Percentiles rank a stretch among this genome's conserved stretches.
phyloP scores from a whole-genome alignment of 2,113 vertebrate genomes.

The Azemiops feae region DNA sequence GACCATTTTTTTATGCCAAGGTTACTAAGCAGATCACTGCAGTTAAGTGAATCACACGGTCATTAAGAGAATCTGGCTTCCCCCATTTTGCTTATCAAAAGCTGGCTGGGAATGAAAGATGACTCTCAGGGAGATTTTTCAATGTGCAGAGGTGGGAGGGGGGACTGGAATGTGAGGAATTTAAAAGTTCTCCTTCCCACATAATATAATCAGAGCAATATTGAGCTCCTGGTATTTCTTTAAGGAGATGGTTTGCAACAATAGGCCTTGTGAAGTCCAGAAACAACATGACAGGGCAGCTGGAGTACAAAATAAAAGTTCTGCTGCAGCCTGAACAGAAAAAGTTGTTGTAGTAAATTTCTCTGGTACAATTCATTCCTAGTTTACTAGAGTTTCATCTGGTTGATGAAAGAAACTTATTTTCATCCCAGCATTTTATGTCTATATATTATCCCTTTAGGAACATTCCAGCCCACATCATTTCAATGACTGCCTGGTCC shows the following conservation, averaged over 20 bases:
- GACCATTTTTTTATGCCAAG: background rate
- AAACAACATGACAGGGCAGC: conserved; percentile 17
- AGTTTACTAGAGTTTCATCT: background rate
- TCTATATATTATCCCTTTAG: background rate
- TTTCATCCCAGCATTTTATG: background rate
- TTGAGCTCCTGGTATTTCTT: background rate
- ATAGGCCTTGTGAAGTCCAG: background rate
- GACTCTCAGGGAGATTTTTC: conserved; percentile 2
- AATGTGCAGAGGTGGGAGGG: background rate
- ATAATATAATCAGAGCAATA: background rate
- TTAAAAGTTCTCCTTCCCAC: background rate
- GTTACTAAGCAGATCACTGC: background rate
- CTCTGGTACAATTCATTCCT: background rate
- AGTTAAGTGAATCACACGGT: too few relatives aligned
- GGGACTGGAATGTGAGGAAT: background rate
- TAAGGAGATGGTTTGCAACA: background rate
- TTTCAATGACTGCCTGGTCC: background rate
- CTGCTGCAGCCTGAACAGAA: background rate
- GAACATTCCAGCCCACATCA: conserved; percentile 18
- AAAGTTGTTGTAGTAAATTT: background rate
- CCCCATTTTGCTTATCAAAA: too few relatives aligned
- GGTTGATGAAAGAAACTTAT: background rate
- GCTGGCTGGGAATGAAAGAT: conserved; percentile 32
- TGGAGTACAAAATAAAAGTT: background rate
- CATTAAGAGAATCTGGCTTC: too few relatives aligned